Percentiles rank a stretch among this genome's conserved stretches.
Evolutionary conservation across 35 echinoderm and acorn worm species (phyloP).

Genomic region (Apostichopus parvimensis): DNA sequence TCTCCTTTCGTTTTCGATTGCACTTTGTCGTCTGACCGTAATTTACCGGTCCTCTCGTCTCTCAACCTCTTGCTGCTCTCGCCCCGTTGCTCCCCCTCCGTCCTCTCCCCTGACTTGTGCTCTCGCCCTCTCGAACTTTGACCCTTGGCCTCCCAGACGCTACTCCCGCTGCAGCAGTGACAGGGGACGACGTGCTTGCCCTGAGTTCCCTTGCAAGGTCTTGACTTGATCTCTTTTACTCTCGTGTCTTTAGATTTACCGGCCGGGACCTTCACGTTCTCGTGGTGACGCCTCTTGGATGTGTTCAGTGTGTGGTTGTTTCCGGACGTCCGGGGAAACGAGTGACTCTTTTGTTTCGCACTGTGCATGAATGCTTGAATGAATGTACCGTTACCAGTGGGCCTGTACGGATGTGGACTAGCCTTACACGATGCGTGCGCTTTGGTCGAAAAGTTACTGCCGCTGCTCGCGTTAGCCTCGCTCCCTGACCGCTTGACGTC

Average conservation of each 20-base stretch:
- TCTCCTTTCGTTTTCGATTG: slow-evolving; percentile 52
- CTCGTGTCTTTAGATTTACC: slow-evolving; percentile 49
- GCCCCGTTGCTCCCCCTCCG: slow-evolving; percentile 19
- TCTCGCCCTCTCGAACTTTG: slow-evolving; percentile 42
- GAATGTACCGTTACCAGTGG: slow-evolving; percentile 38
- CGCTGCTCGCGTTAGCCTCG: slow-evolving; percentile 71
- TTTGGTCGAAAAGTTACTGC: slow-evolving; percentile 88
- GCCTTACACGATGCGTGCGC: slow-evolving; percentile 69
- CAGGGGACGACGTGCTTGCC: slow-evolving; percentile 15
- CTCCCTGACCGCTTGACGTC: slow-evolving; percentile 72
- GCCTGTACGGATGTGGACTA: slow-evolving; percentile 67
- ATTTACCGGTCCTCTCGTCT: slow-evolving; percentile 45
- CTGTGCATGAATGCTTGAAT: slow-evolving; percentile 64
- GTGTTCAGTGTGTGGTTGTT: neutral
- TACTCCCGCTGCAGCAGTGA: slow-evolving; percentile 43
- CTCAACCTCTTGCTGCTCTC: slow-evolving; percentile 49
- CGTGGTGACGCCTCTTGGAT: slow-evolving; percentile 53
- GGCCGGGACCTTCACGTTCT: neutral
- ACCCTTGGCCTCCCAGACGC: slow-evolving; percentile 47
- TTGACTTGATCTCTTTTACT: slow-evolving; percentile 63
- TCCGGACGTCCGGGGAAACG: slow-evolving; percentile 56
- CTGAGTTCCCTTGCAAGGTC: slow-evolving; percentile 14
- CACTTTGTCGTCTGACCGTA: slow-evolving; percentile 31
- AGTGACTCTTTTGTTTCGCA: slow-evolving; percentile 64
- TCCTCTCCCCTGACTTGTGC: slow-evolving; percentile 29